Percentiles rank a stretch among this genome's conserved stretches.
These are phyloP conservation scores for Pseudomyrmex gracilis DNA, from an alignment of 1,140 invertebrate species.

Conservation along the genomic window DNA sequence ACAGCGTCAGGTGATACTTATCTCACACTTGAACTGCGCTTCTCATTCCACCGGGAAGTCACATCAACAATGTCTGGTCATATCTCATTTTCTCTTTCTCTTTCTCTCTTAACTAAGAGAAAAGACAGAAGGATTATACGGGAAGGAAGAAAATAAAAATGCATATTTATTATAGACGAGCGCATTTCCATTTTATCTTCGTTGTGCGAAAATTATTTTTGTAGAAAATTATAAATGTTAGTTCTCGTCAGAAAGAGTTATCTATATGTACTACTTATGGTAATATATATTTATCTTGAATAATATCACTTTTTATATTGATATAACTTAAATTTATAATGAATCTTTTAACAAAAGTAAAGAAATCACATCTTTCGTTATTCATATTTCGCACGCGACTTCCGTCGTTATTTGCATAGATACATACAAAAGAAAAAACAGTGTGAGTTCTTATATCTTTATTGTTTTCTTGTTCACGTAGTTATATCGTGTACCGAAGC, in stretches of 20 bases:
- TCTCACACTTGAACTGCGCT: slow-evolving; percentile 64
- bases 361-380: too few relatives aligned
- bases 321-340: too few relatives aligned
- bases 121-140: neutral
- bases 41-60: slow-evolving; percentile 27
- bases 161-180: neutral
- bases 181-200: neutral
- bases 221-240: slow-evolving; percentile 5
- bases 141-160: neutral
- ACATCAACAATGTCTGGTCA: neutral
- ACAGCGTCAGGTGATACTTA: slow-evolving; percentile 53
- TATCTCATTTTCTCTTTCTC: slow-evolving; percentile 10
- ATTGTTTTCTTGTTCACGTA: too few relatives aligned
- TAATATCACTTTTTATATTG: neutral
- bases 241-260: neutral
- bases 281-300: neutral
- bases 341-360: too few relatives aligned
- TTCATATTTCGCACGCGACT: too few relatives aligned
- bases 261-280: neutral
- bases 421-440: neutral
- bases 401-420: too few relatives aligned
- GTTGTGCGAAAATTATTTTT: slow-evolving; percentile 11
- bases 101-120: neutral
- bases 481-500: neutral
- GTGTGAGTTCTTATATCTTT: too few relatives aligned